Evolutionary conservation across 2,888 invertebrate genomes (phyloP).

Genomic region (Nephrocerus scutellatus): DNA sequence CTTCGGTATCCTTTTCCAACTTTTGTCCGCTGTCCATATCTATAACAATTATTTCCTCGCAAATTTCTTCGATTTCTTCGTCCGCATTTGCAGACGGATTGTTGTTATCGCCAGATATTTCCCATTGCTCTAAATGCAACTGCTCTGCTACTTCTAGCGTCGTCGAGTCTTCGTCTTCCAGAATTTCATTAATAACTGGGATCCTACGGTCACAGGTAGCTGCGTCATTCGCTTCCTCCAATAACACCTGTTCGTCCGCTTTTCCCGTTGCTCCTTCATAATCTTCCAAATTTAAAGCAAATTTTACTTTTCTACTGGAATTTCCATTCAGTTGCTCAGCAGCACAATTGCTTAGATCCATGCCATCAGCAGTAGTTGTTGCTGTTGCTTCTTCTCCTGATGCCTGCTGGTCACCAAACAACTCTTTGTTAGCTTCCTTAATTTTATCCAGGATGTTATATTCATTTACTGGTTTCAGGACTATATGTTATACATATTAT

Average conservation of each 20-base stretch:
- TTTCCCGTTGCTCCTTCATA: conserved; percentile 38
- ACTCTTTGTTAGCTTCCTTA: conserved; percentile 50
- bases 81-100: conserved; percentile 9
- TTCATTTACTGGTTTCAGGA: conserved; percentile 48
- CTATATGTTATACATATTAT: too few species aligned
- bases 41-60: conserved; percentile 40
- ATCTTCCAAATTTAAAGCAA: conserved; percentile 49
- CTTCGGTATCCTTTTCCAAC: conserved; percentile 13
- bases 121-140: too few species aligned
- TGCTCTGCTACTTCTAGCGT: too few species aligned
- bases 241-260: neutral
- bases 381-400: conserved; percentile 14
- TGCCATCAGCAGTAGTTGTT: conserved; percentile 20
- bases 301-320: conserved; percentile 46
- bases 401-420: conserved; percentile 39
- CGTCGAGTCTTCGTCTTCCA: conserved; percentile 11
- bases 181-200: neutral
- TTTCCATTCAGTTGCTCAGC: conserved; percentile 1
- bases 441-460: conserved; percentile 53
- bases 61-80: conserved; percentile 37
- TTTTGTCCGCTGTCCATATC: conserved; percentile 25
- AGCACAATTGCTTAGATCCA: conserved; percentile 9
- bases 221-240: conserved; percentile 1
- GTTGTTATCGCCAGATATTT: conserved; percentile 10
- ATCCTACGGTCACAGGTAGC: neutral